phyloP scores from a whole-genome alignment of 37 sponge, comb jelly and placozoan species.

The Dysidea cf. avara region DNA sequence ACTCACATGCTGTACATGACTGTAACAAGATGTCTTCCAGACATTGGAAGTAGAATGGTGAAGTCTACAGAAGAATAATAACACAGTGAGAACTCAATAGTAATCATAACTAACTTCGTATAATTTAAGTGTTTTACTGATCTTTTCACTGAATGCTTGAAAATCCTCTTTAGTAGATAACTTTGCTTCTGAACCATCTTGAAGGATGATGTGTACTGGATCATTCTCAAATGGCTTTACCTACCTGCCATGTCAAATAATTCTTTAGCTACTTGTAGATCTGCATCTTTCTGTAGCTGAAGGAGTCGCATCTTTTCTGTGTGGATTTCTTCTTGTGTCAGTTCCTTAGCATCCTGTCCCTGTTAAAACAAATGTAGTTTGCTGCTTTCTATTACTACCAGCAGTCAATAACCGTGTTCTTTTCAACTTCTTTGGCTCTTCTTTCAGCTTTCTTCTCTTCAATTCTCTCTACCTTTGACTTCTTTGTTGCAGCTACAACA shows the following conservation, averaged over 20 bases:
- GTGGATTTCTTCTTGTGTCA: slow-evolving; percentile 24
- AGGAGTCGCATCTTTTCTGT: slow-evolving; percentile 36
- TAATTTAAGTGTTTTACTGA: too few species aligned
- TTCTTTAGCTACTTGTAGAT: slow-evolving; percentile 37
- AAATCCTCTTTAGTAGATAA: too few species aligned
- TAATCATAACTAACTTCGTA: too few species aligned
- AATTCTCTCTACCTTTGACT: slow-evolving; percentile 48
- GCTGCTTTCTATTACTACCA: too few species aligned
- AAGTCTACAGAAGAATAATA: slow-evolving; percentile 2
- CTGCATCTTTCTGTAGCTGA: slow-evolving; percentile 36
- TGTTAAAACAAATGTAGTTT: background rate
- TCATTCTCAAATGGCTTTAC: background rate
- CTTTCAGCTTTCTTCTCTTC: slow-evolving; percentile 64
- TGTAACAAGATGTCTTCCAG: slow-evolving; percentile 29
- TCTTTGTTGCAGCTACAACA: slow-evolving; percentile 15
- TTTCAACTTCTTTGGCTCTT: slow-evolving; percentile 18
- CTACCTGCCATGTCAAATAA: slow-evolving; percentile 15
- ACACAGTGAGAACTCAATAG: background rate
- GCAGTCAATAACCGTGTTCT: background rate
- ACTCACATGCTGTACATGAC: slow-evolving; percentile 42
- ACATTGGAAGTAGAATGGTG: slow-evolving; percentile 30
- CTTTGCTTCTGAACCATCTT: too few species aligned
- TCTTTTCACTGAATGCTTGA: too few species aligned
- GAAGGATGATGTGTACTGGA: too few species aligned
- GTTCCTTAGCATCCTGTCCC: background rate